Conservation (phyloP, 2,888 invertebrate genomes). For the Danaus chrysippus region DNA sequence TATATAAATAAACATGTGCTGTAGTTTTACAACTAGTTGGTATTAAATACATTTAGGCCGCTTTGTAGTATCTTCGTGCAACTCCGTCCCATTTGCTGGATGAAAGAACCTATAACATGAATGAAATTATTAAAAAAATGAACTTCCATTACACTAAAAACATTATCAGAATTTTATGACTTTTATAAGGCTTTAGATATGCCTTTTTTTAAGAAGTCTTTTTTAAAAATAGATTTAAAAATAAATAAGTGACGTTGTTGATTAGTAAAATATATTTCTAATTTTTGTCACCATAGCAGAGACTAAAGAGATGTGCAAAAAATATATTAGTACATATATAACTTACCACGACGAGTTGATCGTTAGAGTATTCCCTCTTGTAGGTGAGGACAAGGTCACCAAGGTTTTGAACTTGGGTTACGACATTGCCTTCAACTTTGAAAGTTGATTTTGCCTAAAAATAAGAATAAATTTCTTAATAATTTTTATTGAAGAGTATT, state of each 20-base stretch:
- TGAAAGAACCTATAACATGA: conserved; percentile 40
- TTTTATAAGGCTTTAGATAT: too few species aligned
- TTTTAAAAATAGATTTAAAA: too few species aligned
- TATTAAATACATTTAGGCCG: conserved; percentile 18
- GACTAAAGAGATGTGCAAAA: background rate
- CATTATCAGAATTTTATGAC: background rate
- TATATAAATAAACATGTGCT: too few species aligned
- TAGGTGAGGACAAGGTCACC: conserved; percentile 37
- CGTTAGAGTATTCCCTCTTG: conserved; percentile 48
- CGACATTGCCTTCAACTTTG: conserved; percentile 47
- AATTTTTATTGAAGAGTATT: too few species aligned
- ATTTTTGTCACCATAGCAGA: background rate
- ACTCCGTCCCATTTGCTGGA: conserved; percentile 38
- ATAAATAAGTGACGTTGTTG: background rate
- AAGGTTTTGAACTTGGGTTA: conserved; percentile 45
- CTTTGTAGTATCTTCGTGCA: conserved; percentile 42
- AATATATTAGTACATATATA: conserved; percentile 5
- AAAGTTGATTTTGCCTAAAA: conserved; percentile 50
- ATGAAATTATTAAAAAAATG: conserved; percentile 12
- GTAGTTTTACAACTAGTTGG: background rate
- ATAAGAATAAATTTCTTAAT: background rate
- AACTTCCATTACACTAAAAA: background rate
- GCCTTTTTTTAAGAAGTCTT: too few species aligned
- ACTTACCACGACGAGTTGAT: conserved; percentile 50
- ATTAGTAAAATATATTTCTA: background rate